phyloP scores from a whole-genome alignment of 2,888 invertebrate genomes.

The Andrena camellia region DNA sequence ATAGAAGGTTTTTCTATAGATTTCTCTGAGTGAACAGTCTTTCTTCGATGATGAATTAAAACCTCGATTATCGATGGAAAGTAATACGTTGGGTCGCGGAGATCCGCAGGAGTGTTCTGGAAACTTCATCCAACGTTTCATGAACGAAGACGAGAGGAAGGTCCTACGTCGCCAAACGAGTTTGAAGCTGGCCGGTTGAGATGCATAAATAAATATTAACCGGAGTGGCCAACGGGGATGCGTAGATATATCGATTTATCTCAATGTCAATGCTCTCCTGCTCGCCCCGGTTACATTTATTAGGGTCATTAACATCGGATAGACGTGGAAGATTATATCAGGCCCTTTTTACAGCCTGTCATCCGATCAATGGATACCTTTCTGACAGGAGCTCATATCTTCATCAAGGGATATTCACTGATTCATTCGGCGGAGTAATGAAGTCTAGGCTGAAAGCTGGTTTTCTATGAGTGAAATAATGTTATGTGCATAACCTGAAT shows the following conservation, averaged over 20 bases:
- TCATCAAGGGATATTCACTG: constrained; percentile 35
- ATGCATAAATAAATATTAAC: constrained; percentile 84
- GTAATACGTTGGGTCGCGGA: not conserved
- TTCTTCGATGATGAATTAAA: not conserved
- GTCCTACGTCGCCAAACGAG: constrained; percentile 79
- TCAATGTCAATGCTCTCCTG: constrained; percentile 79
- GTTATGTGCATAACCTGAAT: constrained; percentile 27
- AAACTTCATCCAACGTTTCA: constrained; percentile 63
- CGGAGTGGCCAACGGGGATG: constrained; percentile 75
- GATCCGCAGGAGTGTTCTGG: constrained; percentile 42
- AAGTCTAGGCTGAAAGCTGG: constrained; percentile 1
- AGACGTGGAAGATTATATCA: constrained; percentile 64
- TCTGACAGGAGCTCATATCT: constrained; percentile 48
- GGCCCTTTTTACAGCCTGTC: constrained; percentile 42
- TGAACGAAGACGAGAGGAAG: constrained; percentile 73
- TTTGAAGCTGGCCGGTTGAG: constrained; percentile 74
- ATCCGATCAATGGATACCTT: constrained; percentile 44
- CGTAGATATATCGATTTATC: constrained; percentile 80
- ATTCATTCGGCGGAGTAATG: not conserved
- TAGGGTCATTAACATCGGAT: constrained; percentile 82
- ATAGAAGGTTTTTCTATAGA: no score
- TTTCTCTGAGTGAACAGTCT: no score
- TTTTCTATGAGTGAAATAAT: not conserved
- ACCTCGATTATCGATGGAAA: not conserved
- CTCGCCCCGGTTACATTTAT: constrained; percentile 80